phyloP scores from a whole-genome alignment of 2,797 vertebrate species.

The Catharus ustulatus region DNA sequence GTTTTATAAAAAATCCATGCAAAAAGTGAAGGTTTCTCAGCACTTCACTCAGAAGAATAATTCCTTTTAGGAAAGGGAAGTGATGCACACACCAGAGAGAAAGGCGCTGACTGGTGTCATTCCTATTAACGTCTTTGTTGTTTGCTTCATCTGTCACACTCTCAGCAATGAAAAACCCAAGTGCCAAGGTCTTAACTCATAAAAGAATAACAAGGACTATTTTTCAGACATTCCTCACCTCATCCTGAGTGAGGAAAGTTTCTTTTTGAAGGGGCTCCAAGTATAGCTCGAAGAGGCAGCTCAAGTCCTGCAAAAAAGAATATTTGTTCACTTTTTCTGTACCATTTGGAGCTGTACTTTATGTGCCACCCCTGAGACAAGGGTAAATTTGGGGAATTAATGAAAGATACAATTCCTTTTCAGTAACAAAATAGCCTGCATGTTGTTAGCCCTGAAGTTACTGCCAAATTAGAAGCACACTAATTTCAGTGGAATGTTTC shows the following conservation, averaged over 20 bases:
- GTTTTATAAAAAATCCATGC: background rate
- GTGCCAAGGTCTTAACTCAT: background rate
- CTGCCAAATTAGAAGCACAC: background rate
- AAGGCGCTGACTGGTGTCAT: background rate
- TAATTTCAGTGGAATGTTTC: background rate
- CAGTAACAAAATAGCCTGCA: background rate
- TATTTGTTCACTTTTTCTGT: background rate
- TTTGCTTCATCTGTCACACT: background rate
- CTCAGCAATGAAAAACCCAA: background rate
- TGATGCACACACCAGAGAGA: background rate
- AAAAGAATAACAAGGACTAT: background rate
- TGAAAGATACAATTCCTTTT: background rate
- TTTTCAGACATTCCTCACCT: constrained; percentile 78
- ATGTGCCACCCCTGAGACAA: background rate
- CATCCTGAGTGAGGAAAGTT: constrained; percentile 93
- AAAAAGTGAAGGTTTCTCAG: background rate
- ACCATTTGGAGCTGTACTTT: background rate
- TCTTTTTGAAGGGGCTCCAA: constrained; percentile 94
- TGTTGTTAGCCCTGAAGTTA: background rate
- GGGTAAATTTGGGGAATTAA: background rate
- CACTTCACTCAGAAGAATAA: background rate
- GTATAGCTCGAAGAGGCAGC: constrained; percentile 93
- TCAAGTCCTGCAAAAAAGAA: constrained; percentile 84
- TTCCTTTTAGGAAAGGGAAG: background rate
- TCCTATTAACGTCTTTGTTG: background rate